These are phyloP conservation scores for Astreopora myriophthalma DNA, from an alignment of 64 coral and sea anemone genomes.

Conservation along the genomic window DNA sequence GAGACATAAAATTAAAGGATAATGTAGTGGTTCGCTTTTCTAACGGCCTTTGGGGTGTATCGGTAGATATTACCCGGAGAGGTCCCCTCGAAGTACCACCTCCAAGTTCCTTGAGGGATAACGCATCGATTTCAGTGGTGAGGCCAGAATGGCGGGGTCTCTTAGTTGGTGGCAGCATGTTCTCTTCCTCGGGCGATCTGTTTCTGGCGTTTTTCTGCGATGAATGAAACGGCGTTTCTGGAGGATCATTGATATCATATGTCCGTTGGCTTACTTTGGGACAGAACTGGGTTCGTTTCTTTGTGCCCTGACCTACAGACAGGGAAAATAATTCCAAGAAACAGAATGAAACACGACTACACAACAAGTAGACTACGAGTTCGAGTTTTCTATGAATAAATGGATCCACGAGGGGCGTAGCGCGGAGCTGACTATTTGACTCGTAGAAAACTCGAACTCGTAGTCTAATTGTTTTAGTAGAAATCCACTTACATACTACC, in stretches of 20 bases:
- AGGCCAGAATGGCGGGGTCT: conserved; percentile 80
- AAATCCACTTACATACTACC: no score
- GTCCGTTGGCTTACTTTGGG: conserved; percentile 59
- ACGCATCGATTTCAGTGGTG: conserved; percentile 71
- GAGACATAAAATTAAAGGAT: neutral
- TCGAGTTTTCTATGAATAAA: no score
- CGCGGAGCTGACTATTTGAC: no score
- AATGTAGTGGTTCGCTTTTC: neutral
- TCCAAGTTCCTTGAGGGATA: conserved; percentile 39
- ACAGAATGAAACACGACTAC: neutral
- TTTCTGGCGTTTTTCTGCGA: neutral
- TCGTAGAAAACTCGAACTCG: no score
- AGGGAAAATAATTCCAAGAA: neutral
- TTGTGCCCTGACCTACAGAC: conserved; percentile 30
- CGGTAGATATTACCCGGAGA: neutral
- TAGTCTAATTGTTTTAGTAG: no score
- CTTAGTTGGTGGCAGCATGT: conserved; percentile 33
- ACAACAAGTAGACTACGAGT: no score
- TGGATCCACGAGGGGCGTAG: no score
- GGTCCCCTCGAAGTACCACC: neutral
- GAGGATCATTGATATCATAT: conserved; percentile 34
- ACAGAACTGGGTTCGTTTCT: conserved; percentile 79
- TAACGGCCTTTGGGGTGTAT: neutral
- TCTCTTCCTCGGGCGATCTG: conserved; percentile 73
- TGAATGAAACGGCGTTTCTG: neutral